A percentile compares a stretch with the other conserved stretches of the same genome.
Conservation (phyloP, 2,888 invertebrate species). For the Drosophila prolongata region DNA sequence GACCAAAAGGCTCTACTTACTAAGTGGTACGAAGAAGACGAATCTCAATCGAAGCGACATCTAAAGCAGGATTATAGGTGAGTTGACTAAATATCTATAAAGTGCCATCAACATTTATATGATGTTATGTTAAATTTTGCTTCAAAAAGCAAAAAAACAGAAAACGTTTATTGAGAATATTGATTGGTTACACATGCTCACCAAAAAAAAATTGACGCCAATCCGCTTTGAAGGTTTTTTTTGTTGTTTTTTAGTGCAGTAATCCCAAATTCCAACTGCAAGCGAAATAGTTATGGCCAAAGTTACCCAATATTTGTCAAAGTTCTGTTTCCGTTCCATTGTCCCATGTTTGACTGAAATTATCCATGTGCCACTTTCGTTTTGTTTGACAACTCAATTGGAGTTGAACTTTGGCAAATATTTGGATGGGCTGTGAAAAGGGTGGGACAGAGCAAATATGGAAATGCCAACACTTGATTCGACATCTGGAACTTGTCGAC, state of each 20-base stretch:
- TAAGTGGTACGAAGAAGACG: constrained; percentile 83
- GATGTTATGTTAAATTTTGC: not conserved
- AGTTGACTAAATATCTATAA: constrained; percentile 40
- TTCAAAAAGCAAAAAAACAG: not conserved
- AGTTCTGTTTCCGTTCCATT: constrained; percentile 36
- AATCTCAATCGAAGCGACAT: constrained; percentile 18
- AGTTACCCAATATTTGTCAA: constrained; percentile 29
- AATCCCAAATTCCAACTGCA: constrained; percentile 28
- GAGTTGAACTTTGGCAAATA: constrained; percentile 56
- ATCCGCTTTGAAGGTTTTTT: not conserved
- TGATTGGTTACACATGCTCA: not conserved
- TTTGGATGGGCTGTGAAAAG: constrained; percentile 31
- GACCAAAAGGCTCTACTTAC: constrained; percentile 67
- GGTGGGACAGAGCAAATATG: constrained; percentile 1
- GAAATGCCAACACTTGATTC: constrained; percentile 8
- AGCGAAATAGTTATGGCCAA: constrained; percentile 27
- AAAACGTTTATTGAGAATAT: not conserved
- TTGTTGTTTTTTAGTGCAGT: not conserved
- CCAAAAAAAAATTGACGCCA: not conserved
- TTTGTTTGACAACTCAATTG: constrained; percentile 63
- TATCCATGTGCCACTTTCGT: constrained; percentile 43
- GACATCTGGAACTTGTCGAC: constrained; percentile 7
- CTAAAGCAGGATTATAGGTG: constrained; percentile 84
- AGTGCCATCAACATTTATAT: not conserved
- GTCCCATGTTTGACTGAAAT: constrained; percentile 44